Conservation (phyloP, 2,113 vertebrate species). For the Hystrix brachyura region DNA sequence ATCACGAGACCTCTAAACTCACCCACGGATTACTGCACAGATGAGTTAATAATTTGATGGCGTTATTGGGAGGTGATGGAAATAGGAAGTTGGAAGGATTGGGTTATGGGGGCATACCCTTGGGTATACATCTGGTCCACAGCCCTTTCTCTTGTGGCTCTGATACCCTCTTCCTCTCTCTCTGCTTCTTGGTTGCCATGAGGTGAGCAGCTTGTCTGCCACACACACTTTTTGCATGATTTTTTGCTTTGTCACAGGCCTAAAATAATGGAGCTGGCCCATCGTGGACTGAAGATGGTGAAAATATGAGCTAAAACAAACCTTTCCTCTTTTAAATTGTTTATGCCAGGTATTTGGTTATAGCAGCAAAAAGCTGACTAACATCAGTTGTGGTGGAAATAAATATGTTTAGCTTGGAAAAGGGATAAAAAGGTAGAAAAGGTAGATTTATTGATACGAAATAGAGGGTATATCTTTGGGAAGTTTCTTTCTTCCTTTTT, state of each 20-base stretch:
- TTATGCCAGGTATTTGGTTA: background rate
- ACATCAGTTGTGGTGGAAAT: background rate
- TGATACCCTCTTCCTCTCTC: background rate
- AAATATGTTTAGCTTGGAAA: background rate
- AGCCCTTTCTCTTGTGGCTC: background rate
- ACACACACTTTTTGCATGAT: background rate
- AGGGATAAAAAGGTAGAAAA: background rate
- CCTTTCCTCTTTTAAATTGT: background rate
- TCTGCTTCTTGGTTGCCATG: background rate
- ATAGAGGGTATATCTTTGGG: background rate
- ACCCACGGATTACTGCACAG: background rate
- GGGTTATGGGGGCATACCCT: background rate
- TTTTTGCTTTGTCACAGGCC: background rate
- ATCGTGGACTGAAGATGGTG: background rate
- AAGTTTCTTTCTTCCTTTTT: background rate
- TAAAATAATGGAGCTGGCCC: background rate
- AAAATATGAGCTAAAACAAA: background rate
- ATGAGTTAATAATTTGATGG: background rate
- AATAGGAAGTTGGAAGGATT: background rate
- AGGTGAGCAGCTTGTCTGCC: background rate
- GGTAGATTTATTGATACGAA: background rate
- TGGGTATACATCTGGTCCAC: background rate
- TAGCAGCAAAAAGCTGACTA: background rate
- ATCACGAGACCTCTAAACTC: background rate
- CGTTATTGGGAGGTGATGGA: background rate